Percentiles rank a stretch among this genome's conserved stretches.
Evolutionary conservation across 1,140 invertebrate genomes (phyloP).

Genomic region (Euwallacea fornicatus): DNA sequence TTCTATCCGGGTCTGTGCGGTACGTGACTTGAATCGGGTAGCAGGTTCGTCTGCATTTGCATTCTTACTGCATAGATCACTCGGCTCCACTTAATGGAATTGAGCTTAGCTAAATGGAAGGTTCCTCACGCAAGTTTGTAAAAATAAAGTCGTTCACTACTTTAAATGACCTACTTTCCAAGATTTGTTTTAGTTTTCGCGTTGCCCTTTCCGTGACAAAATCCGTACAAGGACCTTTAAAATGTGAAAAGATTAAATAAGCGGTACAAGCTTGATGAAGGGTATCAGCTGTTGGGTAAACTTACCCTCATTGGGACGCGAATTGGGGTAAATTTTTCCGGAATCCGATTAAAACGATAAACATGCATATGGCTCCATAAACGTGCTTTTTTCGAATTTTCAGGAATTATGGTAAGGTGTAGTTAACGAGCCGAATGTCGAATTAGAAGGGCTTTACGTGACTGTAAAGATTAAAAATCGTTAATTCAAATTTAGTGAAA

Average conservation of each 20-base stretch:
- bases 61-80: too few relatives aligned
- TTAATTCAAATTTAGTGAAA: too few relatives aligned
- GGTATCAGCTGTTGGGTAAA: constrained; percentile 16
- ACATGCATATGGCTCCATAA: constrained; percentile 4
- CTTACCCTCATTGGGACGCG: background rate
- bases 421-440: background rate
- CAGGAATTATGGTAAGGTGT: background rate
- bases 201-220: constrained; percentile 2
- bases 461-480: too few relatives aligned
- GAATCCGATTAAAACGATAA: constrained; percentile 10
- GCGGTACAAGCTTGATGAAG: constrained; percentile 10
- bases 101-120: too few relatives aligned
- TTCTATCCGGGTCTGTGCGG: too few relatives aligned
- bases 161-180: too few relatives aligned
- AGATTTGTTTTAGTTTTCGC: too few relatives aligned
- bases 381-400: constrained; percentile 4
- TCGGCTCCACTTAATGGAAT: too few relatives aligned
- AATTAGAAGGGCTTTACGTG: background rate
- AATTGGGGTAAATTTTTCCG: constrained; percentile 1
- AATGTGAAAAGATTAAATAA: constrained; percentile 4
- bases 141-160: too few relatives aligned
- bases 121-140: too few relatives aligned
- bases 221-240: background rate
- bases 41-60: too few relatives aligned
- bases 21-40: too few relatives aligned